phyloP scores from a whole-genome alignment of 2,797 vertebrate genomes.

The Todus mexicanus region DNA sequence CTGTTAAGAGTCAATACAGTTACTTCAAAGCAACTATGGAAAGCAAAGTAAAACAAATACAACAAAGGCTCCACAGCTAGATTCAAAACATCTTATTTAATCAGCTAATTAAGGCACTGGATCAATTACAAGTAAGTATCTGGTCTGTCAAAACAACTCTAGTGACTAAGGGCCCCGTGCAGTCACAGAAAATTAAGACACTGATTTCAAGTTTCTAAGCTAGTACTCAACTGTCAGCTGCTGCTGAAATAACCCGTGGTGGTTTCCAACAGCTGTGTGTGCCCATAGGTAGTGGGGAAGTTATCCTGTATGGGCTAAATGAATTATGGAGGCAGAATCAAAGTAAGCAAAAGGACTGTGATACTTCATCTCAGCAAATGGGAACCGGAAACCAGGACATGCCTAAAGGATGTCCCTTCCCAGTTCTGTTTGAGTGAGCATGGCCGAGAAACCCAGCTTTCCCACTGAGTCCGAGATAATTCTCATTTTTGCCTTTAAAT shows the following conservation, averaged over 20 bases:
- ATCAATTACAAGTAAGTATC: not conserved
- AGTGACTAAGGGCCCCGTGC: not conserved
- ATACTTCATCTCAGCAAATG: not conserved
- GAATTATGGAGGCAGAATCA: not conserved
- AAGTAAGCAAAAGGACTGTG: not conserved
- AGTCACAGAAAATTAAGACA: not conserved
- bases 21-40: not conserved
- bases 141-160: not conserved
- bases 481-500: not conserved
- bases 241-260: not conserved
- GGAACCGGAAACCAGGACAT: not conserved
- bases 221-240: not conserved
- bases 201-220: not conserved
- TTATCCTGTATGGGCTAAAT: not conserved
- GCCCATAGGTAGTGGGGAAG: not conserved
- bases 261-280: not conserved
- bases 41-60: not conserved
- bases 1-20: not conserved
- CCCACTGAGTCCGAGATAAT: fast-evolving
- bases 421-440: not conserved
- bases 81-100: not conserved
- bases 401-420: not conserved
- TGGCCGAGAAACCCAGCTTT: not conserved
- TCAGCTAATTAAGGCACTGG: not conserved
- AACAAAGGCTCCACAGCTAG: not conserved